Evolutionary conservation across 1,140 invertebrate species (phyloP).

Genomic region (Pseudomyrmex gracilis): DNA sequence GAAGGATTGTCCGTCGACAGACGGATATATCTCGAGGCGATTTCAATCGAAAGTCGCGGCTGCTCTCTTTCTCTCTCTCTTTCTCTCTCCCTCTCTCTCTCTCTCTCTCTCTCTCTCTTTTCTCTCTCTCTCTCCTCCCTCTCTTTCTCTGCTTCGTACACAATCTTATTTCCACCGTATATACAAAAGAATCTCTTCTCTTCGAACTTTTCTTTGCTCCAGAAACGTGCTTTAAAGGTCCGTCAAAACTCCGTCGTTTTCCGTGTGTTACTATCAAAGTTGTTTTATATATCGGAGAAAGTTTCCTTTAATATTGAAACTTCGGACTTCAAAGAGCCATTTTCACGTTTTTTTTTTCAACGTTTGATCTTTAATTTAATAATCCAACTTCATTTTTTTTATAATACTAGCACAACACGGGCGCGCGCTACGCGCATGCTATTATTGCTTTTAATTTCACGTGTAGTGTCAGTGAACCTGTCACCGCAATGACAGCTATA

Average conservation of each 20-base stretch:
- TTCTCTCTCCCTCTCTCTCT: too few species aligned
- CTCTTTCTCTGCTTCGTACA: too few species aligned
- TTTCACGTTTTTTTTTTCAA: background rate
- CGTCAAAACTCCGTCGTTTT: background rate
- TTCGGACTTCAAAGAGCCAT: background rate
- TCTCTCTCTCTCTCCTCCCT: too few species aligned
- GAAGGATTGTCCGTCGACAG: constrained; percentile 31
- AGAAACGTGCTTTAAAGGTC: background rate
- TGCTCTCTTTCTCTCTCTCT: too few species aligned
- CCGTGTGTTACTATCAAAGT: background rate
- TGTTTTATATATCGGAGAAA: background rate
- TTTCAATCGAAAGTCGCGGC: constrained; percentile 22
- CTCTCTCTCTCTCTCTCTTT: too few species aligned
- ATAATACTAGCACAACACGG: too few species aligned
- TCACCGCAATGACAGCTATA: too few species aligned
- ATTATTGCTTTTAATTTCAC: too few species aligned
- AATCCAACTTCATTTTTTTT: background rate
- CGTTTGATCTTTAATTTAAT: background rate
- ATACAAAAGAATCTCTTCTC: background rate
- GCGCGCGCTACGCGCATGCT: too few species aligned
- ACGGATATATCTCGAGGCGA: constrained; percentile 25
- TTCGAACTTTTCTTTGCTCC: background rate
- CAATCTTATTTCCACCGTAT: constrained; percentile 16
- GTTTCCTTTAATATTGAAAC: background rate
- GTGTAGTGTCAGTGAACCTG: too few species aligned